These are phyloP conservation scores for Euthynnus affinis DNA, from an alignment of 2,797 vertebrate genomes.

Conservation along the genomic window DNA sequence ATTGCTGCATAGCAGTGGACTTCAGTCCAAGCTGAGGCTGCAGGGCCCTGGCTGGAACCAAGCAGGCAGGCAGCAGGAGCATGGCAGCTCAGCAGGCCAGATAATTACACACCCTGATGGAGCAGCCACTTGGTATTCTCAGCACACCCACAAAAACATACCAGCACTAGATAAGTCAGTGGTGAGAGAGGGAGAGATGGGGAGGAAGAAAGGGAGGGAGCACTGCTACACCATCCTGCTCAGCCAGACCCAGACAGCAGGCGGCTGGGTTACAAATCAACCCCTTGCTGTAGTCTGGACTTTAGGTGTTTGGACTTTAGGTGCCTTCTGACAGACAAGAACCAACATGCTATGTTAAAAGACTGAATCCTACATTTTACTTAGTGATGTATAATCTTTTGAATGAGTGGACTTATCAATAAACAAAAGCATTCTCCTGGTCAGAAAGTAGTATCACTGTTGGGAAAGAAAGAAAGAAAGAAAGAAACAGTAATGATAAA, in stretches of 20 bases:
- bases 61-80: conserved; percentile 60
- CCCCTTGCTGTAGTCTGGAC: conserved; percentile 31
- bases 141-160: conserved; percentile 81
- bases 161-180: conserved; percentile 70
- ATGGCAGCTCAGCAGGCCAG: conserved; percentile 71
- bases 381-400: conserved; percentile 6
- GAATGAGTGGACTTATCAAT: background rate
- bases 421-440: background rate
- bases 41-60: conserved; percentile 37
- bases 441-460: conserved; percentile 8
- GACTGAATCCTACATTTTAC: conserved; percentile 12
- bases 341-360: background rate
- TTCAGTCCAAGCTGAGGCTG: conserved; percentile 33
- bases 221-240: conserved; percentile 42
- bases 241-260: conserved; percentile 38
- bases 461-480: background rate
- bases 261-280: conserved; percentile 51
- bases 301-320: conserved; percentile 9
- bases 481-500: conserved; percentile 5
- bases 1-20: conserved; percentile 33
- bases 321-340: conserved; percentile 32
- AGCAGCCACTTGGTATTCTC: conserved; percentile 84
- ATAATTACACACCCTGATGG: conserved; percentile 82
- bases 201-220: conserved; percentile 21
- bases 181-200: conserved; percentile 34